These are phyloP conservation scores for Rutilus rutilus DNA, from an alignment of 2,113 vertebrate species.

Conservation along the genomic window DNA sequence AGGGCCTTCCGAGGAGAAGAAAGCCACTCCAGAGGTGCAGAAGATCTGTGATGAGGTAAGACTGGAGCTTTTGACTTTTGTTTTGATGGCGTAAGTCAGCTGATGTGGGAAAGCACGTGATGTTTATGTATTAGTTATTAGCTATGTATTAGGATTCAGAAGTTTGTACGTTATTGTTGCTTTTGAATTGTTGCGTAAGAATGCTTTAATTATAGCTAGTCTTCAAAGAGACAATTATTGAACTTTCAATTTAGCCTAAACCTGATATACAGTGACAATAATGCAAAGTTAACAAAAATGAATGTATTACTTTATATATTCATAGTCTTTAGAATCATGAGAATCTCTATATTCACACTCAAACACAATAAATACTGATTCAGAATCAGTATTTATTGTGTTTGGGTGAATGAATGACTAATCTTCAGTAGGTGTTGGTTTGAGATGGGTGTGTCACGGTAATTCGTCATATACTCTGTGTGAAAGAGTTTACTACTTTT, in stretches of 20 bases:
- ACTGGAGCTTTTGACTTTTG: not conserved
- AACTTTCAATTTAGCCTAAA: no score
- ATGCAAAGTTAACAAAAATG: not conserved
- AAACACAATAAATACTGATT: not conserved
- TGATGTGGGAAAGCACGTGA: not conserved
- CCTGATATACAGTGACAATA: not conserved
- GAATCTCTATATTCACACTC: no score
- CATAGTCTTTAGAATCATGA: not conserved
- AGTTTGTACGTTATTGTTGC: no score
- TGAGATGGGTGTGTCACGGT: not conserved
- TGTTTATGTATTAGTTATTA: not conserved
- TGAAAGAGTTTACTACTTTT: no score
- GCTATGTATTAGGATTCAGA: not conserved
- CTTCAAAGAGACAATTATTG: not conserved
- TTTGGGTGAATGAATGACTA: not conserved
- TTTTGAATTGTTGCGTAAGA: no score
- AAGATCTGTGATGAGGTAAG: conserved; percentile 72
- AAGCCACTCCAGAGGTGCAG: conserved; percentile 74
- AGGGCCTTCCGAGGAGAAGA: conserved; percentile 52
- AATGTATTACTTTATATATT: not conserved
- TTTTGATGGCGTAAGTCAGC: not conserved
- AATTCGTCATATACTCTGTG: no score
- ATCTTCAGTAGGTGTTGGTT: not conserved
- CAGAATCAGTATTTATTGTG: no score
- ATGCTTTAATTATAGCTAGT: not conserved